Base-by-base conservation (phyloP, 2,888 invertebrate genomes). In the Dendrolimus pini region DNA sequence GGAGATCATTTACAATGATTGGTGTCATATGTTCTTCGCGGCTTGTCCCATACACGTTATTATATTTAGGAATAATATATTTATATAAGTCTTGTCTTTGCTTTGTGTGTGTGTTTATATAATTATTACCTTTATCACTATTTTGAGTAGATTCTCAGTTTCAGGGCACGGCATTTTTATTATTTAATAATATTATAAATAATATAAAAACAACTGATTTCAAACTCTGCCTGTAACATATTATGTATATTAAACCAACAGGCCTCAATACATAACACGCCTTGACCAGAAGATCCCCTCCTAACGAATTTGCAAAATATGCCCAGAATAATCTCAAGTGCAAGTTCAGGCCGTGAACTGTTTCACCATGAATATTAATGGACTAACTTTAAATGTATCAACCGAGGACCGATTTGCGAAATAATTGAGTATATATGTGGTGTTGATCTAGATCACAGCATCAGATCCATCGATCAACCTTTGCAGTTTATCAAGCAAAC, bases 401-500 rank as follows among this genome's bases (percentile, higher is more conserved):
- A 47, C 2, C 47, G 47, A 12, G 47, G 47, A 47, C 47, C 3
- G 30, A 6, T 30, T 47, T 47, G 47, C 47, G 12, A 47, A 47
- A 47, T 3, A 1, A 9, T 10, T 47, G 12, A 47, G 47, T 47
- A 47, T 47, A 47, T 47, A 47, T 47, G 47, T 12, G 47, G 47
- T 9, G 47, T 12, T 9, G 30, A 41, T 30, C n/a, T 42, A 47
- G 52, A 42, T 41, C 52, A 56, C 9, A 30, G 58, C 56, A 53
- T 53, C 7, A 41, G n/a, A n/a, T 42, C 10, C 59, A 61, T 61
- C 64, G 62, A 13, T 58, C 60, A 52, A 55, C 61, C 47, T 53
- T 53, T 54, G 41, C 54, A 57, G 57, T 30, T 30, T 30, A 47
- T 9, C 47, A 47, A 47, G 47, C 12, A 9, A 47, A 47, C 12